Conservation (phyloP, 2,797 vertebrate genomes). For the Pampus argenteus region DNA sequence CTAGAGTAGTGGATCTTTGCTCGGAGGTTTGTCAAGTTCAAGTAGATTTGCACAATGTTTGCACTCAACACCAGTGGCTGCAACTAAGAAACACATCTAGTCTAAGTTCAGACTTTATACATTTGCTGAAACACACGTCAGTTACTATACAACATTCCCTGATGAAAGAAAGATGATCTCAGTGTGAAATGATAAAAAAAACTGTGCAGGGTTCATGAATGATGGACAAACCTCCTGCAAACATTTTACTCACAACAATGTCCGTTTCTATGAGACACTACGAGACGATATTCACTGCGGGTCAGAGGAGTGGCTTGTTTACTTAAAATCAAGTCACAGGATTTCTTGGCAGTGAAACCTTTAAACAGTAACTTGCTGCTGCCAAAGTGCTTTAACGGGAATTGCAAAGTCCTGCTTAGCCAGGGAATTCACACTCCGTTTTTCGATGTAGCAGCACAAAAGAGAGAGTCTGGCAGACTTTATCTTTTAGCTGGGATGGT, state of each 20-base stretch:
- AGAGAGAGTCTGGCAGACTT: constrained; percentile 14
- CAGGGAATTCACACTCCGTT: constrained; percentile 58
- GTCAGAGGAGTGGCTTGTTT: constrained; percentile 37
- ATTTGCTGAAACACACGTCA: constrained; percentile 7
- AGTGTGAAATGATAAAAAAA: neutral
- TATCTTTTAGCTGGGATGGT: constrained; percentile 13
- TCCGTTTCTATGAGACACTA: constrained; percentile 5
- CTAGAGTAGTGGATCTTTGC: neutral
- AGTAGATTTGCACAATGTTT: constrained; percentile 7
- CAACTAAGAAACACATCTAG: constrained; percentile 5
- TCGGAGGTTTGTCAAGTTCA: neutral
- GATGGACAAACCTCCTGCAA: neutral
- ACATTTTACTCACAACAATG: neutral
- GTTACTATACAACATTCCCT: neutral
- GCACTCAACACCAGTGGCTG: neutral
- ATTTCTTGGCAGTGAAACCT: constrained; percentile 47
- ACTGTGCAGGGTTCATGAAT: neutral
- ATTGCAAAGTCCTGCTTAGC: constrained; percentile 58
- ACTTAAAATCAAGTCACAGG: constrained; percentile 32
- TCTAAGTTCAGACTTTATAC: neutral
- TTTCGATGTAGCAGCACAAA: constrained; percentile 64
- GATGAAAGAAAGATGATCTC: constrained; percentile 2
- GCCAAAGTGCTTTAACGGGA: constrained; percentile 63
- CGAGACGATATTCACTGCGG: constrained; percentile 6
- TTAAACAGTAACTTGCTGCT: constrained; percentile 50